Percentiles rank a stretch among this genome's conserved stretches.
phyloP scores from a whole-genome alignment of 2,113 vertebrate species.

The Otus sunia region DNA sequence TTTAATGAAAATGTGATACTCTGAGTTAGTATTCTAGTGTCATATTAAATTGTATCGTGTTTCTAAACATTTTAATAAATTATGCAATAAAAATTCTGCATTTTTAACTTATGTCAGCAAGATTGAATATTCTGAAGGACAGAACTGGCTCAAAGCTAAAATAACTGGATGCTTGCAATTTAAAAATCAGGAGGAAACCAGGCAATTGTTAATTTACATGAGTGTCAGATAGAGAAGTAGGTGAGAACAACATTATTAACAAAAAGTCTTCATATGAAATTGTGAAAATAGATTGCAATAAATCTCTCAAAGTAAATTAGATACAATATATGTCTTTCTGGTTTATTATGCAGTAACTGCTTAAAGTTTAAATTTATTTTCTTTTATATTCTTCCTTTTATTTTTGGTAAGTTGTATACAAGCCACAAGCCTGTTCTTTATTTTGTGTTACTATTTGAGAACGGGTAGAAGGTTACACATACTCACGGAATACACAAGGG shows the following conservation, averaged over 20 bases:
- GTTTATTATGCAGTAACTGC: not conserved
- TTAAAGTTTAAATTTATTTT: not conserved
- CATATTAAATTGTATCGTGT: conserved; percentile 39
- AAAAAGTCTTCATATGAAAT: conserved; percentile 25
- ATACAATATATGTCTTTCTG: not conserved
- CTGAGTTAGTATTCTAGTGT: conserved; percentile 27
- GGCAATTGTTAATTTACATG: not conserved
- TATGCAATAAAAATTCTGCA: conserved; percentile 28
- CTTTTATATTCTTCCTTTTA: not conserved
- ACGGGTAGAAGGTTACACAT: not conserved
- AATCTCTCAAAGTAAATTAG: conserved; percentile 48
- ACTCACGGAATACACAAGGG: not conserved
- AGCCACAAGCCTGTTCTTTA: not conserved
- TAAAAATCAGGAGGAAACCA: not conserved
- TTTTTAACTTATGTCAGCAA: conserved; percentile 53
- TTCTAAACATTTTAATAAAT: conserved; percentile 69
- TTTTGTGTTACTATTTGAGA: not conserved
- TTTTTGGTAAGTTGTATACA: not conserved
- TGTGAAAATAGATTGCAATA: conserved; percentile 70
- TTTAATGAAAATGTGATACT: conserved; percentile 63
- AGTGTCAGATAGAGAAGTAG: conserved; percentile 31
- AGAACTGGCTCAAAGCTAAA: conserved; percentile 43
- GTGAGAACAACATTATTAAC: conserved; percentile 14
- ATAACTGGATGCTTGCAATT: not conserved
- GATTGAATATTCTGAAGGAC: conserved; percentile 14